phyloP scores from a whole-genome alignment of 2,888 invertebrate genomes.

The Muschampia plurimacula region DNA sequence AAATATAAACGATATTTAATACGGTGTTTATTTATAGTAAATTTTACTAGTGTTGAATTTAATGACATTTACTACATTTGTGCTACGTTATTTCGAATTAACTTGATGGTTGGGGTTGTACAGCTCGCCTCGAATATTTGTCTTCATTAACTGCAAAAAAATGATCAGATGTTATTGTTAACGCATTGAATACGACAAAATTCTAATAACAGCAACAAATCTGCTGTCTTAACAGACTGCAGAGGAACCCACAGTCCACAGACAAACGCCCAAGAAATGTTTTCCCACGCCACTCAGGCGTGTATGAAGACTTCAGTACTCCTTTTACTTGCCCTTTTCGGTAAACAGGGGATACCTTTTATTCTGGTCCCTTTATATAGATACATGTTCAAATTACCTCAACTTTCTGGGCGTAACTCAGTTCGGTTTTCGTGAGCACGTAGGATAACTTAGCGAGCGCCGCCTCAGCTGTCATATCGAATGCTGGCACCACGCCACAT shows the following conservation, averaged over 20 bases:
- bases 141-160: conserved; percentile 75
- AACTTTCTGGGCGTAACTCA: conserved; percentile 88
- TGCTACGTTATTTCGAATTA: conserved; percentile 2
- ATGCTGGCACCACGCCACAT: conserved; percentile 92
- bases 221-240: too few relatives aligned
- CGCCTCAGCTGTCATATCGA: conserved; percentile 97
- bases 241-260: too few relatives aligned
- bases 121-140: conserved; percentile 73
- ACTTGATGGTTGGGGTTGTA: conserved; percentile 58
- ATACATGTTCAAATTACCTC: conserved; percentile 60
- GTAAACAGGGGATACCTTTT: too few relatives aligned
- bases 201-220: too few relatives aligned
- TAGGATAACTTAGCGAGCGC: conserved; percentile 96
- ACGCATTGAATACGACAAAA: too few relatives aligned
- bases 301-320: too few relatives aligned
- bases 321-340: too few relatives aligned
- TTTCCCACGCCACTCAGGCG: too few relatives aligned
- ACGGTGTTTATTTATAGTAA: too few relatives aligned
- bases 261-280: too few relatives aligned
- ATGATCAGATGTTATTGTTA: neutral
- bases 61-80: neutral
- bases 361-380: neutral
- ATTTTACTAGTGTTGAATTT: too few relatives aligned
- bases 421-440: conserved; percentile 92
- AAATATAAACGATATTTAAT: too few relatives aligned